A percentile compares a stretch with the other conserved stretches of the same genome.
phyloP scores from a whole-genome alignment of 2,888 invertebrate species.

The Athalia cordata region DNA sequence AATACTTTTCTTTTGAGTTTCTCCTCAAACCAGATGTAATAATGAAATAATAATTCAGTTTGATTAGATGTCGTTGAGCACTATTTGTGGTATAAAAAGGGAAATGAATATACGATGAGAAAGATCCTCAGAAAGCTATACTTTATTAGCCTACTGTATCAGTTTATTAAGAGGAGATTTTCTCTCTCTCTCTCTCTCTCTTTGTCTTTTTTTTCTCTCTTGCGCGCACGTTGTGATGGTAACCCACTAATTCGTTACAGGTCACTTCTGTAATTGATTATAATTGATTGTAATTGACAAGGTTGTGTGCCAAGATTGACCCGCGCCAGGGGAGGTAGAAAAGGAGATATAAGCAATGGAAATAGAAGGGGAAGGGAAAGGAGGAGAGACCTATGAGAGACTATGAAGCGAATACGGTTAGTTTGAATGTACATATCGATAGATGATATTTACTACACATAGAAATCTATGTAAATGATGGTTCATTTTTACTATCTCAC shows the following conservation, averaged over 20 bases:
- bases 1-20: too few species aligned
- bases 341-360: not conserved
- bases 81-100: too few species aligned
- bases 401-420: not conserved
- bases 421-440: not conserved
- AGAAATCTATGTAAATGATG: not conserved
- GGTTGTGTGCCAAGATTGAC: slow-evolving; percentile 10
- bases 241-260: slow-evolving; percentile 20
- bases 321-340: not conserved
- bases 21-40: too few species aligned
- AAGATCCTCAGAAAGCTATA: too few species aligned
- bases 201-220: too few species aligned
- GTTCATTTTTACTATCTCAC: too few species aligned
- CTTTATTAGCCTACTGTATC: too few species aligned
- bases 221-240: not conserved
- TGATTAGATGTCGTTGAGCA: too few species aligned
- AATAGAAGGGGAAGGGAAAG: not conserved
- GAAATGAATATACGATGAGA: too few species aligned
- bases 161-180: too few species aligned
- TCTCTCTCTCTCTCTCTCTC: too few species aligned
- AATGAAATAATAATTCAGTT: too few species aligned
- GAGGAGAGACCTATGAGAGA: not conserved
- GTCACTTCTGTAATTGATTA: slow-evolving; percentile 29
- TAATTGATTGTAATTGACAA: slow-evolving; percentile 35
- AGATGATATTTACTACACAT: not conserved